phyloP scores from a whole-genome alignment of 2,888 invertebrate genomes.

The Scelioninae gen. 2 region DNA sequence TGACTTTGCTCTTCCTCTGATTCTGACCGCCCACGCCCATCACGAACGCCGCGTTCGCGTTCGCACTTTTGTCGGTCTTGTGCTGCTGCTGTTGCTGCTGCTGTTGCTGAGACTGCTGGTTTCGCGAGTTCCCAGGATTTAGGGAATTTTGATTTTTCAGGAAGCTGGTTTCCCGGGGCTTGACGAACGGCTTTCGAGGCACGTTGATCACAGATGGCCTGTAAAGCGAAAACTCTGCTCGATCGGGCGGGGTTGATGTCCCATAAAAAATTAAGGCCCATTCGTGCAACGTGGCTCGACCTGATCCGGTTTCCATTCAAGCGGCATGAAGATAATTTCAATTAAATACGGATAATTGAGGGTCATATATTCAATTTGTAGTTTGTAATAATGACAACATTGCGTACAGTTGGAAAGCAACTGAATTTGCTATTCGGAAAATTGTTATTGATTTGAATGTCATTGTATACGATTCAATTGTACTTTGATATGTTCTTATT shows the following conservation, averaged over 20 bases:
- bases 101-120: constrained; percentile 76
- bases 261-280: constrained; percentile 97
- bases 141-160: constrained; percentile 67
- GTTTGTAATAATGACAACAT: no score
- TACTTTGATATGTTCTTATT: no score
- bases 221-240: constrained; percentile 70
- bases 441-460: no score
- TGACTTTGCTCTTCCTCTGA: constrained; percentile 68
- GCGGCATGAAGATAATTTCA: no score
- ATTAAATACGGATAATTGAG: no score
- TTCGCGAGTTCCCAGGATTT: constrained; percentile 61
- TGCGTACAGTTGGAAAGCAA: no score
- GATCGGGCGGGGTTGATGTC: constrained; percentile 79
- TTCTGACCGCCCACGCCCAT: constrained; percentile 65
- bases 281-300: constrained; percentile 91
- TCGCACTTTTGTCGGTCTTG: constrained; percentile 77
- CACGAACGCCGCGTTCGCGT: constrained; percentile 67
- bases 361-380: no score
- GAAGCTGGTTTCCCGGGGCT: constrained; percentile 67
- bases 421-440: no score
- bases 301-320: no score
- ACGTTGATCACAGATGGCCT: constrained; percentile 67
- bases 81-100: constrained; percentile 70
- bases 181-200: constrained; percentile 68
- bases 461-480: no score